phyloP scores from a whole-genome alignment of 1,140 invertebrate species.

The Melipona quadrifasciata region DNA sequence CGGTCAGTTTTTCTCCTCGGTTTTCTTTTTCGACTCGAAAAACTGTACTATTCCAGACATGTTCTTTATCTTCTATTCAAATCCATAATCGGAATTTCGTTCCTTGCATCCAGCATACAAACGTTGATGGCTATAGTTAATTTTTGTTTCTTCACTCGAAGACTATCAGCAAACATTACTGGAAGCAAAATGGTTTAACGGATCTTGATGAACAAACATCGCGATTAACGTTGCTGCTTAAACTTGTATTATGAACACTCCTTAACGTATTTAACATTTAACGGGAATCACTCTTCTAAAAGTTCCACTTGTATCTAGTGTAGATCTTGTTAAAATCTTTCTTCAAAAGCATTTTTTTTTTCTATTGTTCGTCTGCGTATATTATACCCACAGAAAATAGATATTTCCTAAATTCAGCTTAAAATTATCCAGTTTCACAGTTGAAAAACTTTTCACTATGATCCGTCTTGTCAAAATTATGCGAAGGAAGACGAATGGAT shows the following conservation, averaged over 20 bases:
- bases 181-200: constrained; percentile 43
- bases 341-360: not conserved
- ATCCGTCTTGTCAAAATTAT: constrained; percentile 33
- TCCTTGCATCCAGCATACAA: constrained; percentile 13
- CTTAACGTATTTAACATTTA: not conserved
- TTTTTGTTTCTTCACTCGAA: constrained; percentile 23
- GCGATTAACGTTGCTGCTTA: not conserved
- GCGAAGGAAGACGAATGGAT: constrained; percentile 60
- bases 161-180: constrained; percentile 27
- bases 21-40: not conserved
- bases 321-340: not conserved
- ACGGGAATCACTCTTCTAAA: not conserved
- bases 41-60: not conserved
- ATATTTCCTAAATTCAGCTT: not conserved
- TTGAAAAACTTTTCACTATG: constrained; percentile 30
- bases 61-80: constrained; percentile 11
- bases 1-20: not conserved
- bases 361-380: not conserved
- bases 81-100: constrained; percentile 35
- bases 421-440: not conserved
- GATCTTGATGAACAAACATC: constrained; percentile 16
- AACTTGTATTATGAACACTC: not conserved
- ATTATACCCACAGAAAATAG: not conserved
- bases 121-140: constrained; percentile 2
- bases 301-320: not conserved